Base-by-base conservation (phyloP, 2,797 vertebrate species). In the Monodelphis domestica region DNA sequence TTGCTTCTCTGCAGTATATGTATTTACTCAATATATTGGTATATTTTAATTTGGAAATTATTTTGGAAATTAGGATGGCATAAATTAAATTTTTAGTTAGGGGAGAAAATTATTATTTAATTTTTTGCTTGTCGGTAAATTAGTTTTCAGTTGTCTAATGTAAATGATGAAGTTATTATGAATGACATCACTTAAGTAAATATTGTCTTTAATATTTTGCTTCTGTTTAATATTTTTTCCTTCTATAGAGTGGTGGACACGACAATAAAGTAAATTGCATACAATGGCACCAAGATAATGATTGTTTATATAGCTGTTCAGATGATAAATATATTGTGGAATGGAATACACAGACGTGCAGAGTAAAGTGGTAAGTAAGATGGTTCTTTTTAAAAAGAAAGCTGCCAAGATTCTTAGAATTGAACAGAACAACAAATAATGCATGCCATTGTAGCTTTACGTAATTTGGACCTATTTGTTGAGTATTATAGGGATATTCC, bases 261-360 rank as follows among this genome's bases (percentile, higher is more conserved):
- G 99, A 98, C 96, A 99, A 96, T 96, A 99, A 98, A 97, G 99
- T 99, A 91, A 99, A 99, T 97, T 99, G 99, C 97, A 98, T 99
- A 95, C 98, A 99, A 98, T 99, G 99, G 99, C 99, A 99, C 95
- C 99, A 99, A 70, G 98, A 99, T 87, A 99, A 98, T 95, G 98
- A 97, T 95, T 99, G 99, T 97, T 98, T 99, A 96, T 99, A 99
- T 98, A 99, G 99, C 89, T 99, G 99, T 97, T 99, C 99, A 98
- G 99, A 99, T 78, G 99, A 99, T 98, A 99, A 99, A 89, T 98
- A 99, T 97, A 99, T 99, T 26, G 98, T 99, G 55, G 99, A 99
- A 97, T 99, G 99, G 99, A 99, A 99, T 97, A 98, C 99, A 98
- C 99, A 99, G 98, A 99, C 99, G 0, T 99, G 99, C 97, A 99